Evolutionary conservation across 2,888 invertebrate species (phyloP), one percentile per base, ranked within the genome.

Genomic region (Cryptus viduatorius): DNA sequence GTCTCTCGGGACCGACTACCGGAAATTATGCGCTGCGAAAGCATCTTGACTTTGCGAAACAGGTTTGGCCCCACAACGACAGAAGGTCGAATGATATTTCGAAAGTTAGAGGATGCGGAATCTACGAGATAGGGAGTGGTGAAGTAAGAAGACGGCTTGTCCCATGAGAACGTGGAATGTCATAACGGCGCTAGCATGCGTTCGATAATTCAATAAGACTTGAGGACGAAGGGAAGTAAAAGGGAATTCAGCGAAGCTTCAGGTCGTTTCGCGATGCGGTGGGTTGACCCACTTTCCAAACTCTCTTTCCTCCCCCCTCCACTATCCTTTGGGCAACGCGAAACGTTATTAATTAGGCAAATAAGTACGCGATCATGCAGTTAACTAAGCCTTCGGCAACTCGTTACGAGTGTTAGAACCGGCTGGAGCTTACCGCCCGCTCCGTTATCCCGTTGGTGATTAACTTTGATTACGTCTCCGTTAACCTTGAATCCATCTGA

Each of bases 291-390:
- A 80, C 76, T 83, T 83, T 16, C 76, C 59, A 24, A 79, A 83
- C 48, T 67, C 44, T 29, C 61, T 5, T 24, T 24, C 24, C 67
- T 19, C 67, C 7, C 72, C 29, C n/a, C 3, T 14, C 14, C 42
- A 19, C 44, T 61, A 65, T 72, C 64, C 79, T 69, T 79, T 77
- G 53, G 73, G 65, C 59, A 72, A 71, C 67, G 59, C 48, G 72
- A 50, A 72, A 76, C 76, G 79, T 79, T 83, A 80, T 83, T 80
- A 83, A 83, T 83, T 83, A 83, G 59, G 76, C 79, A 79, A 80
- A 80, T 83, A 79, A 77, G 71, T 83, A 79, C 67, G 79, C 83
- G 79, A 71, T 83, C 79, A 72, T 79, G 67, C 76, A 83, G 79
- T 80, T 79, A 72, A 71, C 76, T 59, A 48, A 83, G 72, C 83